These are phyloP conservation scores for Centrocercus urophasianus DNA, from an alignment of 2,113 vertebrate species.

Conservation along the genomic window DNA sequence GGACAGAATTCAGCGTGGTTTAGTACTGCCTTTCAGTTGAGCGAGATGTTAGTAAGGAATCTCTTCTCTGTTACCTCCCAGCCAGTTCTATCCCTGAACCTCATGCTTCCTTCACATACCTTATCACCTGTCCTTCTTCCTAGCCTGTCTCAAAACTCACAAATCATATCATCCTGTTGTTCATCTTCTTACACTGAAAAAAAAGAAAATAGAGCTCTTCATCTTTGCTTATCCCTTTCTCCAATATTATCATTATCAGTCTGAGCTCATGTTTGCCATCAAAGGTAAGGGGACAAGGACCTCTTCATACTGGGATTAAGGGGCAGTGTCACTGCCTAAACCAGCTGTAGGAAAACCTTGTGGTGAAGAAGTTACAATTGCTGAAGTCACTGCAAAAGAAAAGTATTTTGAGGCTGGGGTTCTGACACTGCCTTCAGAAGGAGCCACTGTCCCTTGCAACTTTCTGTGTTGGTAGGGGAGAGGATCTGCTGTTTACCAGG, in stretches of 20 bases:
- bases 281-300: not conserved
- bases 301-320: not conserved
- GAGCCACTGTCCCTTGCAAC: accelerated
- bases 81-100: not conserved
- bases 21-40: not conserved
- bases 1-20: not conserved
- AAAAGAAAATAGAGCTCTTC: not conserved
- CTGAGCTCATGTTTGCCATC: not conserved
- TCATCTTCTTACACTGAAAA: not conserved
- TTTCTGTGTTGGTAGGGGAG: not conserved
- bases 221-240: not conserved
- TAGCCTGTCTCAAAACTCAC: not conserved
- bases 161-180: not conserved
- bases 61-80: not conserved
- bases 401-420: not conserved
- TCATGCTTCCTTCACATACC: not conserved
- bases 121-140: not conserved
- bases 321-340: not conserved
- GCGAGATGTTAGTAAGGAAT: not conserved
- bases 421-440: not conserved
- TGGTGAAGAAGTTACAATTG: not conserved
- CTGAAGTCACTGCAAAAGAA: not conserved
- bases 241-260: not conserved
- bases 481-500: not conserved
- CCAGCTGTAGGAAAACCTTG: not conserved